These are phyloP conservation scores for Siniperca obscura DNA, from an alignment of 2,797 vertebrate species.

Conservation along the genomic window DNA sequence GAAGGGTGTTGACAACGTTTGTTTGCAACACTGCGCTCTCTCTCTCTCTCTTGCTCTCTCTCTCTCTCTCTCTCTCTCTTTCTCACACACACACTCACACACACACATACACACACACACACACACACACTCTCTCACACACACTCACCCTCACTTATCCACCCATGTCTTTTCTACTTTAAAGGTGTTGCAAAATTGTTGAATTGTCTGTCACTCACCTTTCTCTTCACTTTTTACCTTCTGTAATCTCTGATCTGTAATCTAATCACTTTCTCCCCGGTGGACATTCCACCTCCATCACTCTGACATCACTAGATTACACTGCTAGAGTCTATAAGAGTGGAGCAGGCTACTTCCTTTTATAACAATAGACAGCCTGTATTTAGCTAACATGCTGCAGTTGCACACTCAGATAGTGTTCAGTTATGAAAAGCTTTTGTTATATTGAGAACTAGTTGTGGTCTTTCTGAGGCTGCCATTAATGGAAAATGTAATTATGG, in stretches of 20 bases:
- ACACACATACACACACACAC: not conserved
- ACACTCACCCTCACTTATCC: not conserved
- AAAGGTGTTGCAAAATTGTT: conserved; percentile 26
- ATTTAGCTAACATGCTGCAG: conserved; percentile 18
- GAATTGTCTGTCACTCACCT: conserved; percentile 39
- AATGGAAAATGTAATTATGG: conserved; percentile 4
- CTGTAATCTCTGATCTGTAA: conserved; percentile 39
- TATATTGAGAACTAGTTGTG: not conserved
- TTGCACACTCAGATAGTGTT: not conserved
- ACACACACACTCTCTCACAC: not conserved
- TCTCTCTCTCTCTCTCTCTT: too few relatives aligned
- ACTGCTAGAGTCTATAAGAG: conserved; percentile 13
- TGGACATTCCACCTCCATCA: conserved; percentile 39
- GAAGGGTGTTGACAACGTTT: too few relatives aligned
- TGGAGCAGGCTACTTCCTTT: not conserved
- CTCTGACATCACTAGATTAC: conserved; percentile 36
- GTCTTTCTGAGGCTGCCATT: conserved; percentile 2
- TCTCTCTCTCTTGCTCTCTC: too few relatives aligned
- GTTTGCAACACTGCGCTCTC: not conserved
- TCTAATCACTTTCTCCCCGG: conserved; percentile 39
- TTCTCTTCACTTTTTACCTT: conserved; percentile 51
- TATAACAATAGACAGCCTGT: conserved; percentile 22
- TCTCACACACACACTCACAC: too few relatives aligned
- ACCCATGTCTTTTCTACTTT: not conserved
- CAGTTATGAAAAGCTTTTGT: not conserved